These are phyloP conservation scores for Lymantria monacha DNA, from an alignment of 2,888 invertebrate genomes.

Conservation along the genomic window DNA sequence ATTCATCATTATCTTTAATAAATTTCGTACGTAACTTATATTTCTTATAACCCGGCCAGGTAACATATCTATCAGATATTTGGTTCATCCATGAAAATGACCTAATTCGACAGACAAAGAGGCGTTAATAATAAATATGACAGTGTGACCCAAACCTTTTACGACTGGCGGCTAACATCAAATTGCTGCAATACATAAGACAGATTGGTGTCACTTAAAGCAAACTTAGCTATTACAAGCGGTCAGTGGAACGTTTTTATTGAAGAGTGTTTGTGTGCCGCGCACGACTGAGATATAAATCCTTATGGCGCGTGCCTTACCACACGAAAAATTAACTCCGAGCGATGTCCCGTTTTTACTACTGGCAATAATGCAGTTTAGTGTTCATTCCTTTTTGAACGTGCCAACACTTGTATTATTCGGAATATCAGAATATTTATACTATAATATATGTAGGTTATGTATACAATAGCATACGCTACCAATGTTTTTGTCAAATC, in stretches of 20 bases:
- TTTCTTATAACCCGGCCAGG: too few species aligned
- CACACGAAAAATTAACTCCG: slow-evolving; percentile 62
- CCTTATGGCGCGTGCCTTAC: slow-evolving; percentile 49
- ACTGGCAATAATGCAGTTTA: slow-evolving; percentile 50
- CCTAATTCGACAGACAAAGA: too few species aligned
- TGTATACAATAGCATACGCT: too few species aligned
- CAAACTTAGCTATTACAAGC: slow-evolving; percentile 25
- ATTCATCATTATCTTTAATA: too few species aligned
- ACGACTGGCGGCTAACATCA: too few species aligned
- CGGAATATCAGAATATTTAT: slow-evolving; percentile 10
- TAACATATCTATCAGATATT: too few species aligned
- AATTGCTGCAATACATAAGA: slow-evolving; percentile 6
- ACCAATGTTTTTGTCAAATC: too few species aligned
- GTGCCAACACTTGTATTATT: slow-evolving; percentile 31
- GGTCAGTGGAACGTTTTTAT: slow-evolving; percentile 55
- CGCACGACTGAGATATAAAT: slow-evolving; percentile 59
- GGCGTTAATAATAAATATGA: too few species aligned
- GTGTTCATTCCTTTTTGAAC: slow-evolving; percentile 42
- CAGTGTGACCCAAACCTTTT: too few species aligned
- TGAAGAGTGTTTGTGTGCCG: slow-evolving; percentile 40
- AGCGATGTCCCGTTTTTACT: slow-evolving; percentile 53
- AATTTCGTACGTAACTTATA: too few species aligned
- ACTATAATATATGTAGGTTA: neutral
- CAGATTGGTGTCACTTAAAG: slow-evolving; percentile 28
- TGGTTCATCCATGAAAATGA: too few species aligned